Evolutionary conservation across 1,140 invertebrate genomes (phyloP).

Genomic region (Samia ricini): DNA sequence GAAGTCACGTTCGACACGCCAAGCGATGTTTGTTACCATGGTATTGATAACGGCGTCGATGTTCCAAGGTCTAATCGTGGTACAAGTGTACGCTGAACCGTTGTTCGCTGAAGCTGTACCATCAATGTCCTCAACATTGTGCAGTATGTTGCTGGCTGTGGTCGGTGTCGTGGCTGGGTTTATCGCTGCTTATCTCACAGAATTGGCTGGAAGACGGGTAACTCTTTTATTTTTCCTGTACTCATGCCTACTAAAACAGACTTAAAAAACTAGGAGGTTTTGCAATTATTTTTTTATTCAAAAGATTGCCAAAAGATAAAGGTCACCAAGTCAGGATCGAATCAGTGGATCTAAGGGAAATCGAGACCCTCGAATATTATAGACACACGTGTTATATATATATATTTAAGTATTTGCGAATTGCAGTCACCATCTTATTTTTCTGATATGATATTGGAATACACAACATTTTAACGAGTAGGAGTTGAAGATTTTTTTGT

Average conservation of each 20-base stretch:
- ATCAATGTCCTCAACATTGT: constrained; percentile 40
- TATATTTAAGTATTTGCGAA: no score
- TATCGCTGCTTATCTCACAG: constrained; percentile 39
- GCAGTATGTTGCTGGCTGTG: constrained; percentile 42
- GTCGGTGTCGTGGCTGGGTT: constrained; percentile 34
- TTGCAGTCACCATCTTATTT: no score
- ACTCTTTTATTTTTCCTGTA: constrained; percentile 22
- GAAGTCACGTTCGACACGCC: constrained; percentile 39
- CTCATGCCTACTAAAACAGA: constrained; percentile 1
- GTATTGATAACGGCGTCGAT: constrained; percentile 30
- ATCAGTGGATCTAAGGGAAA: no score
- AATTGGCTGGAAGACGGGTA: constrained; percentile 50
- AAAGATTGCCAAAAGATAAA: no score
- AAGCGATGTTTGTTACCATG: constrained; percentile 24
- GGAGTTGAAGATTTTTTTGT: no score
- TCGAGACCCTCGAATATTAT: no score
- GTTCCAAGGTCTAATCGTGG: constrained; percentile 42
- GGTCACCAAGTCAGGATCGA: no score
- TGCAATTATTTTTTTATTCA: no score
- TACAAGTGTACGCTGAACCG: constrained; percentile 43
- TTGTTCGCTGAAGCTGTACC: constrained; percentile 48
- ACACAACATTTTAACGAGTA: no score
- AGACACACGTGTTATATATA: no score
- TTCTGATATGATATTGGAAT: no score
- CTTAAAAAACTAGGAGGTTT: no score